Conservation (phyloP, 1,140 invertebrate species). For the Sitophilus oryzae region DNA sequence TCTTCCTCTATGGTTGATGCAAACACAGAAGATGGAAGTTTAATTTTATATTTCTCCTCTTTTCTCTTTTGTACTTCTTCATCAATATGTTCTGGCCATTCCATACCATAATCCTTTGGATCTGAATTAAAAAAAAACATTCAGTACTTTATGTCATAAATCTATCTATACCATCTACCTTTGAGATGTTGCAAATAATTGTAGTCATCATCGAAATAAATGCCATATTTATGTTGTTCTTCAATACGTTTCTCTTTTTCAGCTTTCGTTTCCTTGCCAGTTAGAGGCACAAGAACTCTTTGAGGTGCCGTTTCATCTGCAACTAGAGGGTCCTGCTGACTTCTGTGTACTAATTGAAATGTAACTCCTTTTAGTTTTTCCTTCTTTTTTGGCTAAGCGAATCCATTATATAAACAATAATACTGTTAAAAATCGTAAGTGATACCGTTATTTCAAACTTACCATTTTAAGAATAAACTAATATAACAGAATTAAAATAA, state of each 20-base stretch:
- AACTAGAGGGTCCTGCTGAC: slow-evolving; percentile 84
- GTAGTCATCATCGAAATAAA: slow-evolving; percentile 94
- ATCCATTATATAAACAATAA: too few relatives aligned
- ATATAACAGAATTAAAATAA: too few relatives aligned
- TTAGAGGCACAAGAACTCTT: slow-evolving; percentile 68
- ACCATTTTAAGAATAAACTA: too few relatives aligned
- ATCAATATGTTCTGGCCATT: slow-evolving; percentile 43
- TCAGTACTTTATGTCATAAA: neutral
- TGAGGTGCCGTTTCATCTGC: slow-evolving; percentile 85
- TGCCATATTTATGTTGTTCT: slow-evolving; percentile 85
- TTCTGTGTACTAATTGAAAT: slow-evolving; percentile 86
- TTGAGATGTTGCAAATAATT: slow-evolving; percentile 91
- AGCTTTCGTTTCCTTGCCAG: slow-evolving; percentile 36
- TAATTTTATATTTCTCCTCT: slow-evolving; percentile 47
- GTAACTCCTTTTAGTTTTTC: slow-evolving; percentile 87
- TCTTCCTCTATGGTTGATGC: slow-evolving; percentile 82
- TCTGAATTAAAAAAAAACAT: slow-evolving; percentile 42
- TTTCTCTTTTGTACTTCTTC: slow-evolving; percentile 39
- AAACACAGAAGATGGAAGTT: slow-evolving; percentile 86
- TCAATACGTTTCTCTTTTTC: slow-evolving; percentile 50
- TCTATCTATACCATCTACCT: slow-evolving; percentile 13
- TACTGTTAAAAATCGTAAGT: too few relatives aligned
- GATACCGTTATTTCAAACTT: too few relatives aligned
- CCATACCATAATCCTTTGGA: slow-evolving; percentile 46
- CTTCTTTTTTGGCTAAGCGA: slow-evolving; percentile 48